These are phyloP conservation scores for Psittacus erithacus DNA, from an alignment of 2,113 vertebrate species.

Conservation along the genomic window DNA sequence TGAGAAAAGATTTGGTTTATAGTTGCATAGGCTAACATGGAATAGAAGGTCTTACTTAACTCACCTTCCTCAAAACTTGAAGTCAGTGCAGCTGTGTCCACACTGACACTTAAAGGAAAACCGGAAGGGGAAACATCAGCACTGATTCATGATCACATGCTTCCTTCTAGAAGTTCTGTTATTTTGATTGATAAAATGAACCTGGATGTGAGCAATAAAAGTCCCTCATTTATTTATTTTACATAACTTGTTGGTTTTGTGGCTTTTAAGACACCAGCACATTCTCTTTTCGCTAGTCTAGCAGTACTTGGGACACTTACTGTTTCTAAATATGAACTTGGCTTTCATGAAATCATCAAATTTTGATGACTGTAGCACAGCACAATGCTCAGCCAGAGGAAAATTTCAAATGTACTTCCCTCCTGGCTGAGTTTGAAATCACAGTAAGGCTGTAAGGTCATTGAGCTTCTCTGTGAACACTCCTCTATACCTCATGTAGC, in stretches of 20 bases:
- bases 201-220: background rate
- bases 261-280: background rate
- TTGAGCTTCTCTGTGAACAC: background rate
- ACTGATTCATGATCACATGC: background rate
- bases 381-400: background rate
- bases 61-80: background rate
- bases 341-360: background rate
- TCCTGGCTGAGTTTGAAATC: background rate
- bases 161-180: background rate
- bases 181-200: background rate
- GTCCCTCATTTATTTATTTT: background rate
- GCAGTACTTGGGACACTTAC: background rate
- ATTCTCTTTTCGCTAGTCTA: background rate
- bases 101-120: background rate
- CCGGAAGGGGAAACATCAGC: background rate
- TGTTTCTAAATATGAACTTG: background rate
- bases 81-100: background rate
- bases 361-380: conserved; percentile 4
- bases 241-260: background rate
- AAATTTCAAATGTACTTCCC: background rate
- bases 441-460: background rate
- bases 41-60: background rate
- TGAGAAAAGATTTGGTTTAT: background rate
- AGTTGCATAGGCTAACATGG: background rate
- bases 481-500: background rate